A percentile compares a stretch with the other conserved stretches of the same genome.
Evolutionary conservation across 2,113 vertebrate genomes (phyloP).

Genomic region (Lontra canadensis): DNA sequence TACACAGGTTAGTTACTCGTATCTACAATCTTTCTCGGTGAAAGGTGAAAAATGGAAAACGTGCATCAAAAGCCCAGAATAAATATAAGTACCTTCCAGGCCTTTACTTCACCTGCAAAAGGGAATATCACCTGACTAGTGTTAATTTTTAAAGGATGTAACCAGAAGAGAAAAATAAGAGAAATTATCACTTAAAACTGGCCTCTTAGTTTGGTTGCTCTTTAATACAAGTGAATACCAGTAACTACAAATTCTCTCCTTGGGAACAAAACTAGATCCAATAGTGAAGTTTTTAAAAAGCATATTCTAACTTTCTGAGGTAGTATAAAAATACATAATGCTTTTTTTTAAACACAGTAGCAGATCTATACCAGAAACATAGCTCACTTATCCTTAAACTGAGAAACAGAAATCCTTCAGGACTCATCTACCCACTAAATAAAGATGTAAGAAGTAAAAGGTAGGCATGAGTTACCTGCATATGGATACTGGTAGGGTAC

Average conservation of each 20-base stretch:
- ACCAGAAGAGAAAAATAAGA: background rate
- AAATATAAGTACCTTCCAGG: background rate
- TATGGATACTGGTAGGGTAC: constrained; percentile 85
- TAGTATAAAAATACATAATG: background rate
- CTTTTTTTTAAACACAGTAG: background rate
- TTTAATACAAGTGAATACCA: background rate
- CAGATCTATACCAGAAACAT: background rate
- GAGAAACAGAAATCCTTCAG: background rate
- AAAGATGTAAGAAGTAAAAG: background rate
- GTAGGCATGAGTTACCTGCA: constrained; percentile 80
- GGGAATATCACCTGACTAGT: background rate
- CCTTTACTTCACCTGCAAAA: background rate
- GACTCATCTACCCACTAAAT: background rate
- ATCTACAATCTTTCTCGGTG: background rate
- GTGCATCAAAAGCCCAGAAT: background rate
- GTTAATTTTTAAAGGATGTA: background rate
- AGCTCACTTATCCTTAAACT: background rate
- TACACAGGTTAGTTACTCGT: background rate
- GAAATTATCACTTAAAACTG: background rate
- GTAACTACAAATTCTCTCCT: background rate
- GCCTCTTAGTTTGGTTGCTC: background rate
- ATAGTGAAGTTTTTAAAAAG: background rate
- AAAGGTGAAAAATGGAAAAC: background rate
- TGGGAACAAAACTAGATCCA: background rate
- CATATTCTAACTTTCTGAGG: background rate